Conservation (phyloP, 2,113 vertebrate genomes). For the Sylvilagus bachmani region DNA sequence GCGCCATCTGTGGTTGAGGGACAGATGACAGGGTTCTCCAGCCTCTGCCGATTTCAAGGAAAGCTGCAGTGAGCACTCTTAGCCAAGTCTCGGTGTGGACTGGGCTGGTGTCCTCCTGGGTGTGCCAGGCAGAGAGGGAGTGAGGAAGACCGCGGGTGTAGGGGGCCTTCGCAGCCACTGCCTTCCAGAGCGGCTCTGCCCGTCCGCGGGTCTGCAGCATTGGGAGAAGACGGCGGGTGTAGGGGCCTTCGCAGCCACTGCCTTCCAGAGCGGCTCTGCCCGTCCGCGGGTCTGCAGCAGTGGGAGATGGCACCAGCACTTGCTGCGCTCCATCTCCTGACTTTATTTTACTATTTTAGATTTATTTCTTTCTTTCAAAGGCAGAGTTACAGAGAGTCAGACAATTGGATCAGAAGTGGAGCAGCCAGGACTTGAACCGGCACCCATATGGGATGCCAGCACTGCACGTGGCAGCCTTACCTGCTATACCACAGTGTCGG, state of each 20-base stretch:
- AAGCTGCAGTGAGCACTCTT: not conserved
- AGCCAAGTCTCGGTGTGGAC: no score
- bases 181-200: not conserved
- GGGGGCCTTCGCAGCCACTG: not conserved
- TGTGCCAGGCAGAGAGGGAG: not conserved
- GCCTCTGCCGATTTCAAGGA: not conserved
- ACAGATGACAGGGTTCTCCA: no score
- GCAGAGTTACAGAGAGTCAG: no score
- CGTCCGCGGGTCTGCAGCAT: not conserved
- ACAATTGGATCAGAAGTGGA: no score
- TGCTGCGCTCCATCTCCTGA: no score
- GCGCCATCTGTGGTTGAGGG: no score
- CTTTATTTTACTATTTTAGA: no score
- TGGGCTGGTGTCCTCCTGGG: not conserved
- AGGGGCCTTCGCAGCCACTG: not conserved
- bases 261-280: not conserved
- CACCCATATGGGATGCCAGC: no score
- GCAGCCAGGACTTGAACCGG: no score
- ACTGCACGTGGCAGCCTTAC: no score
- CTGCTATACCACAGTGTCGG: no score
- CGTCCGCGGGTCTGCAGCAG: not conserved
- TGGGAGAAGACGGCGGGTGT: not conserved
- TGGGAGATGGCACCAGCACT: rapidly evolving
- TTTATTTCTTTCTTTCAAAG: no score
- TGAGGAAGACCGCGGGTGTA: not conserved